Base-by-base conservation (phyloP, 2,888 invertebrate species). In the Drosophila peninsularis region DNA sequence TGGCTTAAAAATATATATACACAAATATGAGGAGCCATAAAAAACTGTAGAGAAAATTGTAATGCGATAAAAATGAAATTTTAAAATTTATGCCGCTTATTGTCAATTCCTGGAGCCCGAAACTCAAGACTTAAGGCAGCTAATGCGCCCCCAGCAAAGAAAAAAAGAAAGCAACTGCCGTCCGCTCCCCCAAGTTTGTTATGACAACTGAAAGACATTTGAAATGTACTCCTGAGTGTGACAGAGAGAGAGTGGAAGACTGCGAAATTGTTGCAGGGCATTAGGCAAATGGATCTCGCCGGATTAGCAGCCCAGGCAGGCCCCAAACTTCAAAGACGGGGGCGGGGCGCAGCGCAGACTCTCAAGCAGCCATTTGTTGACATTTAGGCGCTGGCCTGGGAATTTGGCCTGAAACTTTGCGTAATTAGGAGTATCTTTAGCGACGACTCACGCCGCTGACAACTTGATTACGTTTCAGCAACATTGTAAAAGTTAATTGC, bases 401-500 rank as follows among this genome's bases (percentile, higher is more conserved):
- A 87, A 82, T 79, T 70, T 34, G 36, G 57, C 52, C 58, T 17
- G 70, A 84, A 87, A 85, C 62, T 81, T 74, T 69, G 66, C 68
- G 66, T 83, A 83, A 83, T 83, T 83, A 83, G 83, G 56, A 75
- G 72, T 83, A 83, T 83, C 75, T 85, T 88, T 73, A 71, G 77
- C 62, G 44, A n/a, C 50, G 45, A 60, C 65, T 65, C 69, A 63
- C 63, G 61, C 45, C 66, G 86, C 88, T 83, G 83, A 83, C 83
- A 83, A 83, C 88, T 83, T 83, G 88, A 83, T 83, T 83, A 83
- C 82, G 86, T 83, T 84, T 83, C 83, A 81, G 88, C 84, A 85
- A 85, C 87, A 88, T 86, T 85, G 85, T 88, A 88, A 86, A 88
- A 86, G 89, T 87, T 84, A 85, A 86, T 86, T 88, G 88, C 82